Conservation (phyloP, 2,888 invertebrate genomes). For the Endotricha flammealis region DNA sequence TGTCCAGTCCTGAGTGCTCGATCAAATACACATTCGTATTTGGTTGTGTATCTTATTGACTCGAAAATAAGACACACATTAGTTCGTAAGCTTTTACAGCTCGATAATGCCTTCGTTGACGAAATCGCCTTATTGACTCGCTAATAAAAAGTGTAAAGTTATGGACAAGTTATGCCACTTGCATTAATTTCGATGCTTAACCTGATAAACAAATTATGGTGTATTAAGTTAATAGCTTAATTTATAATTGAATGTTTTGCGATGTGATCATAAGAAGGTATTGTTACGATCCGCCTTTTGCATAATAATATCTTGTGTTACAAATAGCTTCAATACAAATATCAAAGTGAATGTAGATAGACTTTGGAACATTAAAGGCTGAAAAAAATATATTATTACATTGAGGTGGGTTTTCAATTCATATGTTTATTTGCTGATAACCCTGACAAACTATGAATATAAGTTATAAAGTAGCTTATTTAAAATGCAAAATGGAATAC, state of each 20-base stretch:
- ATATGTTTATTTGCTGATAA: slow-evolving; percentile 15
- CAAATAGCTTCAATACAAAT: slow-evolving; percentile 54
- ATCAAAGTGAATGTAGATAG: slow-evolving; percentile 19
- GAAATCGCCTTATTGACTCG: slow-evolving; percentile 72
- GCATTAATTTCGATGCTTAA: slow-evolving; percentile 78
- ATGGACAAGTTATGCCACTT: slow-evolving; percentile 75
- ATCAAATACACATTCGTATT: slow-evolving; percentile 27
- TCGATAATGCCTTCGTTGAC: slow-evolving; percentile 64
- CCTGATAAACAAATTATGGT: slow-evolving; percentile 78
- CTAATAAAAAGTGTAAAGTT: slow-evolving; percentile 77
- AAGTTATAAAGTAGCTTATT: slow-evolving; percentile 8
- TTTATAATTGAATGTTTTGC: slow-evolving; percentile 75
- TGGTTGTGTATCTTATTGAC: slow-evolving; percentile 32
- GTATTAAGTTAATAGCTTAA: slow-evolving; percentile 77
- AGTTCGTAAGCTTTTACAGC: slow-evolving; percentile 23
- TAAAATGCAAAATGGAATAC: slow-evolving; percentile 15
- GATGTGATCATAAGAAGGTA: slow-evolving; percentile 64
- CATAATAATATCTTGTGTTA: slow-evolving; percentile 55
- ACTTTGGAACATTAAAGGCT: slow-evolving; percentile 1
- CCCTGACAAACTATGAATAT: slow-evolving; percentile 8
- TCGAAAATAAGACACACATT: slow-evolving; percentile 32
- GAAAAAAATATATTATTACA: slow-evolving; percentile 4
- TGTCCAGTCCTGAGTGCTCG: slow-evolving; percentile 57
- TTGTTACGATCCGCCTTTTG: slow-evolving; percentile 61
- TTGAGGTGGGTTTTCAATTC: slow-evolving; percentile 7